A percentile compares a stretch with the other conserved stretches of the same genome.
These are phyloP conservation scores for Cygnus atratus DNA, from an alignment of 2,113 vertebrate species.

Conservation along the genomic window DNA sequence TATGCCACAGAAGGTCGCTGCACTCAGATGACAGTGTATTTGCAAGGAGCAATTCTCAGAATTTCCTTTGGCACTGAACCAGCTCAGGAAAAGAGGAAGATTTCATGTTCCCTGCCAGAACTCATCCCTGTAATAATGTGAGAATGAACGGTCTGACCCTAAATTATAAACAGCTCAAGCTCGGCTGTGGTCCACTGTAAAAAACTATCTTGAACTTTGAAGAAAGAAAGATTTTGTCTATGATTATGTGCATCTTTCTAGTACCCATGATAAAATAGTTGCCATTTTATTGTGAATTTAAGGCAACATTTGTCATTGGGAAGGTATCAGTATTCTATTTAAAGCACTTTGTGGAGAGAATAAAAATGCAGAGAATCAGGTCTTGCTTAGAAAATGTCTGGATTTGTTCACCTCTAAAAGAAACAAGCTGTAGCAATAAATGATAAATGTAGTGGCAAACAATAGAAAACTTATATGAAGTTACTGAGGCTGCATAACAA, in stretches of 20 bases:
- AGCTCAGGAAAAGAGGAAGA: constrained; percentile 53
- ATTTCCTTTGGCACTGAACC: constrained; percentile 15
- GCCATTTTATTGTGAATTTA: not conserved
- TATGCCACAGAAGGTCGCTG: not conserved
- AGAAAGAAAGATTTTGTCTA: not conserved
- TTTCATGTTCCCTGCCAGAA: constrained; percentile 35
- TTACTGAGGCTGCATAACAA: not conserved
- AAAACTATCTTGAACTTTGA: not conserved
- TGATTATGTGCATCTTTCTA: not conserved
- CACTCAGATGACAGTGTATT: constrained; percentile 19
- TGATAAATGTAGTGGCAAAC: not conserved
- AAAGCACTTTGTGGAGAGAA: not conserved
- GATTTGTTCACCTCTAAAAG: not conserved
- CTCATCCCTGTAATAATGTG: constrained; percentile 30
- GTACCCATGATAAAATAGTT: not conserved
- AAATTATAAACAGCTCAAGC: constrained; percentile 41
- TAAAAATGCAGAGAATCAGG: not conserved
- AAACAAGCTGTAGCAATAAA: not conserved
- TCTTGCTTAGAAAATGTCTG: not conserved
- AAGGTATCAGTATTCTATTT: not conserved
- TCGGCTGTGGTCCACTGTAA: constrained; percentile 2
- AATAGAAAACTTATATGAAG: not conserved
- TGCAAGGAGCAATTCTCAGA: constrained; percentile 49
- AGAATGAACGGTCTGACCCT: constrained; percentile 23
- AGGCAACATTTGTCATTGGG: not conserved